Conservation (phyloP, 2,888 invertebrate species). For the Chloroclysta siterata region DNA sequence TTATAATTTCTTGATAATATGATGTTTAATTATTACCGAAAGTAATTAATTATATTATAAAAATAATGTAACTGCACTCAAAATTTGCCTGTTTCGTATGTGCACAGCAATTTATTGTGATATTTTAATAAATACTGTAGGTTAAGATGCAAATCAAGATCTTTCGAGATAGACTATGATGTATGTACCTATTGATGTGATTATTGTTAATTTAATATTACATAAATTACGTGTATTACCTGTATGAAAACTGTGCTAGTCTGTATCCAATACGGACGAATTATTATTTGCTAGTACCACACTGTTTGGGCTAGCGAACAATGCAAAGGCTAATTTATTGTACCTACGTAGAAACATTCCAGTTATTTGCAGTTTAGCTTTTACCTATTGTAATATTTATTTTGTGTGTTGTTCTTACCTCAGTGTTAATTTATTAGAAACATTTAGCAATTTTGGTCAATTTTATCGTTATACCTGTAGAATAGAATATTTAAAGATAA, state of each 20-base stretch:
- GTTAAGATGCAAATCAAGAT: conserved; percentile 75
- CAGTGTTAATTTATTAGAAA: conserved; percentile 51
- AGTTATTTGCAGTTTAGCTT: conserved; percentile 46
- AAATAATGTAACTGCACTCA: conserved; percentile 83
- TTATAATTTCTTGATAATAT: conserved; percentile 39
- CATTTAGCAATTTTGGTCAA: conserved; percentile 77
- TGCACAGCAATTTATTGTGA: conserved; percentile 86
- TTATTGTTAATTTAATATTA: conserved; percentile 70
- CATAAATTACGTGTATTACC: conserved; percentile 52
- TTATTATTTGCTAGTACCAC: conserved; percentile 48
- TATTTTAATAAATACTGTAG: conserved; percentile 84
- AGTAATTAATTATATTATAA: conserved; percentile 65
- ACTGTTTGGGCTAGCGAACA: conserved; percentile 57
- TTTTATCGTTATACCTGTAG: conserved; percentile 69
- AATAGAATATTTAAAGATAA: conserved; percentile 61
- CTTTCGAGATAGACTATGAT: conserved; percentile 71
- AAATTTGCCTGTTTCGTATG: conserved; percentile 85
- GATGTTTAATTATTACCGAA: conserved; percentile 65
- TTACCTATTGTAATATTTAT: conserved; percentile 9
- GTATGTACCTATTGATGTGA: conserved; percentile 75
- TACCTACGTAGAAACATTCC: conserved; percentile 41
- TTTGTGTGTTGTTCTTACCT: conserved; percentile 30
- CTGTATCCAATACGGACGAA: conserved; percentile 68
- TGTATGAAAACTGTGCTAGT: conserved; percentile 55
- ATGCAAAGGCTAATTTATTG: conserved; percentile 49